Evolutionary conservation across 2,888 invertebrate genomes (phyloP).

Genomic region (Agonopterix arenella): DNA sequence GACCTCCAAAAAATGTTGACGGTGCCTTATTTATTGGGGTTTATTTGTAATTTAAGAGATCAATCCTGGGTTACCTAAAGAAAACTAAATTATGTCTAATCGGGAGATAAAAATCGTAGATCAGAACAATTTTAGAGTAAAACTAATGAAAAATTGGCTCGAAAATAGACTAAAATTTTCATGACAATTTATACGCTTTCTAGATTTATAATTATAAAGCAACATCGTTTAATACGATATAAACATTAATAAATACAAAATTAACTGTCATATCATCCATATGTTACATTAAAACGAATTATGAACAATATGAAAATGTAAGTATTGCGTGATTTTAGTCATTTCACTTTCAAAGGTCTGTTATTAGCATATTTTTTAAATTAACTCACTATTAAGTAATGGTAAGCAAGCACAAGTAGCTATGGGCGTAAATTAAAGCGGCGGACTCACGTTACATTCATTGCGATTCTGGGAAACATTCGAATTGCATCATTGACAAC

Average conservation of each 20-base stretch:
- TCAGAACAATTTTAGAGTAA: too few species aligned
- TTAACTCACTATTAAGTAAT: conserved; percentile 24
- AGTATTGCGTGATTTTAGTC: conserved; percentile 20
- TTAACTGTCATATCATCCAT: neutral
- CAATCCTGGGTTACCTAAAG: too few species aligned
- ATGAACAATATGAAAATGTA: too few species aligned
- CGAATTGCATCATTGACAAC: conserved; percentile 34
- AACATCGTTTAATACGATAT: neutral
- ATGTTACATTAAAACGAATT: neutral
- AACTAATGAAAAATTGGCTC: too few species aligned
- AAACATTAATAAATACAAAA: neutral
- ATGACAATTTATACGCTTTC: neutral
- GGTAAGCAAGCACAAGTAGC: neutral
- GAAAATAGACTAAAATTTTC: too few species aligned
- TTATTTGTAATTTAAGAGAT: neutral
- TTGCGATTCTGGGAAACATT: too few species aligned
- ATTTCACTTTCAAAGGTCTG: conserved; percentile 24
- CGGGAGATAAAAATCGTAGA: too few species aligned
- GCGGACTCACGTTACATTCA: too few species aligned
- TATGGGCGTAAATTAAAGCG: too few species aligned
- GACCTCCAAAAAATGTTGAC: neutral
- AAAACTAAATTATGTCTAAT: too few species aligned
- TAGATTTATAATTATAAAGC: neutral
- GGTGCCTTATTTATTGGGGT: neutral
- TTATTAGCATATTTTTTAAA: conserved; percentile 24